These are phyloP conservation scores for Rhagologus leucostigma DNA, from an alignment of 2,113 vertebrate species.

Conservation along the genomic window DNA sequence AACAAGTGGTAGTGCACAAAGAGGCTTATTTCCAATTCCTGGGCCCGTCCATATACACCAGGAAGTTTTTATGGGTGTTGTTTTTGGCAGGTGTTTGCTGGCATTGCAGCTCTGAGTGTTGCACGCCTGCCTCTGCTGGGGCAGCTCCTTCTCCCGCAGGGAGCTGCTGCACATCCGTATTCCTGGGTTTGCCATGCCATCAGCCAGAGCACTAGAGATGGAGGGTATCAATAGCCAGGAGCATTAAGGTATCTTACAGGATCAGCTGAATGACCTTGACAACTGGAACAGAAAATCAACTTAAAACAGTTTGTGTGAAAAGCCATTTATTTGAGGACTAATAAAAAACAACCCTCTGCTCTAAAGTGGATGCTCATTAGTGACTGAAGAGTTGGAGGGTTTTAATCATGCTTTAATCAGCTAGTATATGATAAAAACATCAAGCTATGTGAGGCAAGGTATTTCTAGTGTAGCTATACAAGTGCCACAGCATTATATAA, in stretches of 20 bases:
- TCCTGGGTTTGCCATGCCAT: neutral
- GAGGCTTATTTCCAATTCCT: neutral
- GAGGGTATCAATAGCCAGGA: neutral
- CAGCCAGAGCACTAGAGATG: neutral
- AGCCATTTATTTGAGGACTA: conserved; percentile 54
- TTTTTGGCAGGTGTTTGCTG: neutral
- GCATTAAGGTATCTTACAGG: neutral
- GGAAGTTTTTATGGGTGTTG: neutral
- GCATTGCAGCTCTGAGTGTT: neutral
- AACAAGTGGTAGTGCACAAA: neutral
- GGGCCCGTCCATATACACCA: fast-evolving
- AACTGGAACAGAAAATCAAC: conserved; percentile 37
- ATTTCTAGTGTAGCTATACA: conserved; percentile 62
- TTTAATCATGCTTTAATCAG: conserved; percentile 68
- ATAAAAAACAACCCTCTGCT: conserved; percentile 13
- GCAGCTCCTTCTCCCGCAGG: neutral
- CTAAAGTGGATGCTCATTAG: conserved; percentile 65
- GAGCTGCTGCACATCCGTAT: neutral
- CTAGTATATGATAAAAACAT: conserved; percentile 61
- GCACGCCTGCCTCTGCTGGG: neutral
- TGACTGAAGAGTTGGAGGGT: conserved; percentile 62
- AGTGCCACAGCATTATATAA: conserved; percentile 62
- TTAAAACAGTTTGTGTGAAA: conserved; percentile 21
- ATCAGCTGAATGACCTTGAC: conserved; percentile 55
- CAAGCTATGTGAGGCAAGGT: conserved; percentile 55